Percentiles rank a stretch among this genome's conserved stretches.
These are phyloP conservation scores for Leptarthrus brevirostris DNA, from an alignment of 2,888 invertebrate genomes.

Conservation along the genomic window DNA sequence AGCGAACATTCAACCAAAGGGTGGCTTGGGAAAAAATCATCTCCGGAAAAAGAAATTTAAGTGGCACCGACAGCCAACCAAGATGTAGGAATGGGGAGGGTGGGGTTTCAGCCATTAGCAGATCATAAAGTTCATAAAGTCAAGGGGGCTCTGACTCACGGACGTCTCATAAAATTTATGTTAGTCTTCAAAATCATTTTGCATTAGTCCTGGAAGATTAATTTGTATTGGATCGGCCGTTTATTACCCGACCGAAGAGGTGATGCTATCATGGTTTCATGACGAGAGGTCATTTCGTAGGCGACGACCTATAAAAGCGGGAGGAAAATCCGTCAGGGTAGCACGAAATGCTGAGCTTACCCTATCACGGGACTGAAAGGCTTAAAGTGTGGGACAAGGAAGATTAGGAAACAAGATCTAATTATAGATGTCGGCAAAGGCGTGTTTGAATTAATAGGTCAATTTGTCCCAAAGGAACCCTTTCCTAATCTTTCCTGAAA, in stretches of 20 bases:
- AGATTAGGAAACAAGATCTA: conserved; percentile 28
- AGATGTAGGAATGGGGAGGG: background rate
- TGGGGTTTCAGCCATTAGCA: background rate
- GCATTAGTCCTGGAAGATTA: background rate
- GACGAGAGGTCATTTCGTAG: conserved; percentile 20
- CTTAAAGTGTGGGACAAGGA: conserved; percentile 12
- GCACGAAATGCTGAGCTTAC: conserved; percentile 17
- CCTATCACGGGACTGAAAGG: conserved; percentile 5
- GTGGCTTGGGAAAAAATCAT: background rate
- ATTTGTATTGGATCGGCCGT: conserved; percentile 23
- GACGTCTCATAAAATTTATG: conserved; percentile 10
- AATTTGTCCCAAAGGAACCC: conserved; percentile 37
- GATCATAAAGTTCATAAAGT: conserved; percentile 23
- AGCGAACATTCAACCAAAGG: background rate
- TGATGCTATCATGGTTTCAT: conserved; percentile 23
- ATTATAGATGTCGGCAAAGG: conserved; percentile 42
- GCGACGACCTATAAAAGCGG: conserved; percentile 13
- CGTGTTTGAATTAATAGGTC: conserved; percentile 32
- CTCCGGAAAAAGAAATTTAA: background rate
- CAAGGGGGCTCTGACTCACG: background rate
- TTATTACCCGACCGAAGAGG: background rate
- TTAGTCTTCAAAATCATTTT: background rate
- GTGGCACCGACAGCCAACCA: background rate
- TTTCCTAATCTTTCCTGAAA: conserved; percentile 26
- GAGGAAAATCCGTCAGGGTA: background rate